Evolutionary conservation across 2,888 invertebrate genomes (phyloP).

Genomic region (Caenorhabditis sinica): DNA sequence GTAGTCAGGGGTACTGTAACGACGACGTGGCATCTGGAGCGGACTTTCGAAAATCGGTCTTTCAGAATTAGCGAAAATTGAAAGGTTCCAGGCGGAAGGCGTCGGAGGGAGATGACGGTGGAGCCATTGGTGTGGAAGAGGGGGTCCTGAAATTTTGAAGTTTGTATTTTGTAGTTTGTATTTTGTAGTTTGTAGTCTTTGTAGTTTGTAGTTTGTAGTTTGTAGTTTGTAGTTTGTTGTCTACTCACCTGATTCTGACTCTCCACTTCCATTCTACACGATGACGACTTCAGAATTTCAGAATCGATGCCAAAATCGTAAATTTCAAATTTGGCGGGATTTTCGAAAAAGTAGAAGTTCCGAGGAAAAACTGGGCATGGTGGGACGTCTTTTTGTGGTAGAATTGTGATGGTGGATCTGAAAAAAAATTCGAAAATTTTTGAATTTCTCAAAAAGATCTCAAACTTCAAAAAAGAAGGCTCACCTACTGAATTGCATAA

Average conservation of each 20-base stretch:
- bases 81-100: constrained; percentile 32
- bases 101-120: constrained; percentile 7
- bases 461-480: too few relatives aligned
- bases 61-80: constrained; percentile 22
- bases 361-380: constrained; percentile 34
- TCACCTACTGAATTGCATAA: too few relatives aligned
- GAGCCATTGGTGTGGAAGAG: constrained; percentile 42
- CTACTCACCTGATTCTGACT: background rate
- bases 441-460: background rate
- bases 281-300: constrained; percentile 6
- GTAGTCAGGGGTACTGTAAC: constrained; percentile 22
- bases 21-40: constrained; percentile 28
- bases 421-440: background rate
- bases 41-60: background rate
- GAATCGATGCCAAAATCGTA: constrained; percentile 27
- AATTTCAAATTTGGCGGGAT: constrained; percentile 5
- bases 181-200: background rate
- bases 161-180: constrained; percentile 7
- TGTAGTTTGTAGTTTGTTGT: background rate
- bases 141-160: constrained; percentile 21
- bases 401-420: constrained; percentile 27
- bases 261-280: constrained; percentile 17
- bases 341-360: constrained; percentile 30
- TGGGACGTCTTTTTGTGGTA: background rate
- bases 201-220: constrained; percentile 1